These are phyloP conservation scores for Thomomys bottae DNA, from an alignment of 2,113 vertebrate species.

Conservation along the genomic window DNA sequence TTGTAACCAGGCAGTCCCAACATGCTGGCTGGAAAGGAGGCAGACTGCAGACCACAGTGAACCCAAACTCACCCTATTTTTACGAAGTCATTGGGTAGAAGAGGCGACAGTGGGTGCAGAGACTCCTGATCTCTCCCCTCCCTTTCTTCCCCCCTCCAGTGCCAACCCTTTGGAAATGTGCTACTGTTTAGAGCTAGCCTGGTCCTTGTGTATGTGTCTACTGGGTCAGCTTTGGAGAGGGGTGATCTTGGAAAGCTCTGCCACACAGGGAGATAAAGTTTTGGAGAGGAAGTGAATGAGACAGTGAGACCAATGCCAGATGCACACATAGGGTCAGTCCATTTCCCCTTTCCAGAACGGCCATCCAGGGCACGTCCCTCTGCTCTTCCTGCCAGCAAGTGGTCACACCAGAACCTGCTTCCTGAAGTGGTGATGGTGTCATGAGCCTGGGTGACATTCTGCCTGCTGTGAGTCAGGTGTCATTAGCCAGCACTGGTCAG, in stretches of 20 bases:
- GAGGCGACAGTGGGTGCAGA: conserved; percentile 49
- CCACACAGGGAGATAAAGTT: neutral
- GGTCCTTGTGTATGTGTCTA: neutral
- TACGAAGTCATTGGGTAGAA: conserved; percentile 38
- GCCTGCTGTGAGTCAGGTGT: neutral
- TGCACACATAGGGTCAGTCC: rapidly evolving
- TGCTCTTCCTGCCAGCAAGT: neutral
- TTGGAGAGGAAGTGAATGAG: too few species aligned
- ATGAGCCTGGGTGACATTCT: rapidly evolving
- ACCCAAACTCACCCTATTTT: neutral
- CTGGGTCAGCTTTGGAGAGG: neutral
- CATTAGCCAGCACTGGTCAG: too few species aligned
- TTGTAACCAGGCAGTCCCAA: rapidly evolving
- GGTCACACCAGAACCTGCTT: neutral
- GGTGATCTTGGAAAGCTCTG: neutral
- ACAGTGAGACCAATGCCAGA: rapidly evolving
- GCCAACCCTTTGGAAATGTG: conserved; percentile 18
- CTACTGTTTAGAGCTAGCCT: neutral
- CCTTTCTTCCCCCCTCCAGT: neutral
- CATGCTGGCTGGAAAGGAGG: neutral
- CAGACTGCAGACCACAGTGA: neutral
- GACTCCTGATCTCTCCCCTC: conserved; percentile 17
- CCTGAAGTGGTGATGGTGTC: neutral
- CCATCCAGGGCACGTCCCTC: neutral
- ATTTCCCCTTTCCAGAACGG: too few species aligned